These are phyloP conservation scores for Piscicola geometra DNA, from an alignment of 2,888 invertebrate species.

Conservation along the genomic window DNA sequence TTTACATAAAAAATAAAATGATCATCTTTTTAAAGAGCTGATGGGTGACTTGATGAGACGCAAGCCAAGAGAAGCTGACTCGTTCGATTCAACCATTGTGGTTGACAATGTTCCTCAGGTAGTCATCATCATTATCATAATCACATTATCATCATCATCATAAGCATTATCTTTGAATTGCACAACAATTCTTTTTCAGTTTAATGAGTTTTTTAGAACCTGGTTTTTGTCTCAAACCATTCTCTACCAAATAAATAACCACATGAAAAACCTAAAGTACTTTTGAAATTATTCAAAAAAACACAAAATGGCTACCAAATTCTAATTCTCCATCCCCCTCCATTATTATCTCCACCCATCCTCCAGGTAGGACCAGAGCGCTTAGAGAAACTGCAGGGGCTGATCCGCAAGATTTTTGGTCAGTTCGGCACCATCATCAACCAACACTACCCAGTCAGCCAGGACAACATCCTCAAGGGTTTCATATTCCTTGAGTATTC, in stretches of 20 bases:
- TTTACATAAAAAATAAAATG: neutral
- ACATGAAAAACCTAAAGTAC: too few species aligned
- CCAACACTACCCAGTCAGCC: conserved; percentile 78
- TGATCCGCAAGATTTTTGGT: conserved; percentile 82
- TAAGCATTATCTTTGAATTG: too few species aligned
- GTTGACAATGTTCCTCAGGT: conserved; percentile 87
- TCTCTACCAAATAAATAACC: too few species aligned
- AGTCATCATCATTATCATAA: too few species aligned
- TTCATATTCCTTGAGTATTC: conserved; percentile 9
- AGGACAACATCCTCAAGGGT: conserved; percentile 63
- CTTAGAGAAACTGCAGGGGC: conserved; percentile 82
- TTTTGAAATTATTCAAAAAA: too few species aligned
- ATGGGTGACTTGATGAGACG: conserved; percentile 81
- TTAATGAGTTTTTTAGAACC: too few species aligned
- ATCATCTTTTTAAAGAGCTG: conserved; percentile 66
- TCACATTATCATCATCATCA: too few species aligned
- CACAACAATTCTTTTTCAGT: too few species aligned
- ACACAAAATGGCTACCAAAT: too few species aligned
- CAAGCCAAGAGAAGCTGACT: conserved; percentile 89
- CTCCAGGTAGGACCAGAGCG: conserved; percentile 74
- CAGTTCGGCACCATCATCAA: conserved; percentile 80
- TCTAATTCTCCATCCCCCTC: neutral
- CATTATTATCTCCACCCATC: neutral
- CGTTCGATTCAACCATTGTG: conserved; percentile 89
- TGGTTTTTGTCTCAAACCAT: too few species aligned